phyloP scores from a whole-genome alignment of 2,113 vertebrate genomes.

The Prietella phreatophila region DNA sequence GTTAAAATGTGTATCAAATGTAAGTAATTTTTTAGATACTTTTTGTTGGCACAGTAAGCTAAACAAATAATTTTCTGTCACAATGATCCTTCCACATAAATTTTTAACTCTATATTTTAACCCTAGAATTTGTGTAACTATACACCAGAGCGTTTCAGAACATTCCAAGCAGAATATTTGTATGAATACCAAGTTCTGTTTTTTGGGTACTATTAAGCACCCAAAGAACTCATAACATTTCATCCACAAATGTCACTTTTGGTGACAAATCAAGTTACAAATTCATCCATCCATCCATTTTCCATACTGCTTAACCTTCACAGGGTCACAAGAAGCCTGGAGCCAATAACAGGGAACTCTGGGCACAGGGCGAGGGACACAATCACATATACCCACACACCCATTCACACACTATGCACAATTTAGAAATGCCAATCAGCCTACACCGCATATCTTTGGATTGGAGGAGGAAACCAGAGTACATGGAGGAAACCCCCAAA shows the following conservation, averaged over 20 bases:
- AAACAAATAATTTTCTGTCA: background rate
- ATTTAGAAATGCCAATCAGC: no score
- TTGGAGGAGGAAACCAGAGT: no score
- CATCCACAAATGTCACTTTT: background rate
- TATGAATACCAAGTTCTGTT: background rate
- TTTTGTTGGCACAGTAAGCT: background rate
- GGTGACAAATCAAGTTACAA: background rate
- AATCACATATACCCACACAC: no score
- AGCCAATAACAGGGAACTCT: no score
- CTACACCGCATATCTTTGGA: no score
- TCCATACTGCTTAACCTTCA: no score
- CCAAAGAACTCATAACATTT: background rate
- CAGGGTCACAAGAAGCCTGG: no score
- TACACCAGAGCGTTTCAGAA: background rate
- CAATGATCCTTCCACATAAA: background rate
- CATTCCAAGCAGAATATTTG: background rate
- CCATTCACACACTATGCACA: no score
- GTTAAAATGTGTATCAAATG: background rate
- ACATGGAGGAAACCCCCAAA: no score
- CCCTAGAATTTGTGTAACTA: background rate
- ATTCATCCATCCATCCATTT: background rate
- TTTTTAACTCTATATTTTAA: background rate
- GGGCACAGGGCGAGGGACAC: no score
- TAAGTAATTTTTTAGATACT: background rate
- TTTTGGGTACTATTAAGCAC: background rate